Evolutionary conservation across 2,888 invertebrate genomes (phyloP), one percentile per base, ranked within the genome.

Genomic region (Monoplex corrugatus): DNA sequence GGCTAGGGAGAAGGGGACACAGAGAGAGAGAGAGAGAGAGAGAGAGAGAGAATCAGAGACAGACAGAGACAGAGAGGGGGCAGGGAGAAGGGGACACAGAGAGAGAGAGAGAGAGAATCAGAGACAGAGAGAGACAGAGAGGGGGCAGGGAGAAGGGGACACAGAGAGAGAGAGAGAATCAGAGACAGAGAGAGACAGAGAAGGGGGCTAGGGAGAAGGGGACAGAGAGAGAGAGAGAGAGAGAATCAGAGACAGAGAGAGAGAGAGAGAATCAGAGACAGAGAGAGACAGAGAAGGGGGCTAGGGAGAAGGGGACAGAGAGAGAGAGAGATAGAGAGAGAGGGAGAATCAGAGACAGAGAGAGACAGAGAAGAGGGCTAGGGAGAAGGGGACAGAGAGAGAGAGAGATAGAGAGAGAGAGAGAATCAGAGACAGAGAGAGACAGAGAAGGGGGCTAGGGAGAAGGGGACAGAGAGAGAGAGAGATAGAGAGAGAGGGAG

Each of bases 81-180:
- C 3, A 63, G 23, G n/a, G 63, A 63, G 23, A 63, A 28, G 63
- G 3, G 63, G 5, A 3, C n/a, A 63, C 28, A 63, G 10, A 63
- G 63, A 6, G 23, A 63, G 63, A 63, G 10, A 13, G 8, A 63
- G 10, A 63, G 63, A 63, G 10, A n/a, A n/a, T n/a, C n/a, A 63
- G 63, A 63, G 23, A 19, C 3, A 63, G 23, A 13, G 63, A 19
- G 50, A 6, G 63, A 13, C 3, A 63, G 63, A 63, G n/a, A 3
- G n/a, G 63, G 3, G 23, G 28, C 3, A 6, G 10, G n/a, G 63
- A 63, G 10, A n/a, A 13, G 8, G n/a, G 10, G n/a, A n/a, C n/a
- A n/a, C n/a, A 63, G 10, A 63, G 63, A 63, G 63, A 63, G 63
- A 63, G 63, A 63, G 63, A n/a, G n/a, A n/a, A n/a, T n/a, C n/a